phyloP scores from a whole-genome alignment of 2,797 vertebrate species.

The Ficedula albicollis region DNA sequence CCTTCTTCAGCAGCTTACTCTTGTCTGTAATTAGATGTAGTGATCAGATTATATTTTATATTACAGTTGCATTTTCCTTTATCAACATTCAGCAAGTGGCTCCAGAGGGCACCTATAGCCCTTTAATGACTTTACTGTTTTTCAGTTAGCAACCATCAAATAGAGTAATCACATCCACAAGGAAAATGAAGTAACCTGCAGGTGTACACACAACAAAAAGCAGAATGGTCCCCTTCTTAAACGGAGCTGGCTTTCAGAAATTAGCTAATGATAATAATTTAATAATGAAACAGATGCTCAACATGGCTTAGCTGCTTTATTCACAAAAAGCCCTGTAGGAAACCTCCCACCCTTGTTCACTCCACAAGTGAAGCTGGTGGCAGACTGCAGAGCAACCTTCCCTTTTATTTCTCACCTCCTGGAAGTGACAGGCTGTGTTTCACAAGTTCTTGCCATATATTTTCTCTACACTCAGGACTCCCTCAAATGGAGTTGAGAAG shows the following conservation, averaged over 20 bases:
- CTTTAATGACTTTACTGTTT: slow-evolving; percentile 32
- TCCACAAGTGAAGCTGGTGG: background rate
- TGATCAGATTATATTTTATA: slow-evolving; percentile 48
- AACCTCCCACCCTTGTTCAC: background rate
- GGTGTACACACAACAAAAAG: background rate
- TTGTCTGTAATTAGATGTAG: slow-evolving; percentile 51
- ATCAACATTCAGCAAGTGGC: slow-evolving; percentile 14
- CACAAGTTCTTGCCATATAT: background rate
- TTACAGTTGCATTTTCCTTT: slow-evolving; percentile 26
- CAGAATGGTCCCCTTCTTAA: background rate
- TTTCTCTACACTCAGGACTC: background rate
- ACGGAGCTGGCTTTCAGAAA: slow-evolving; percentile 38
- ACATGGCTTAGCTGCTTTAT: background rate
- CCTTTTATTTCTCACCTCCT: slow-evolving; percentile 16
- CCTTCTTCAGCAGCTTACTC: slow-evolving; percentile 28
- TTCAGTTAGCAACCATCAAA: slow-evolving; percentile 3
- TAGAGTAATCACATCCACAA: background rate
- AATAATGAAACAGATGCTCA: slow-evolving; percentile 61
- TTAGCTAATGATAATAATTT: slow-evolving; percentile 34
- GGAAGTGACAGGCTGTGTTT: background rate
- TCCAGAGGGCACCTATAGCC: slow-evolving; percentile 23
- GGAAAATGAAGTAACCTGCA: slow-evolving; percentile 18
- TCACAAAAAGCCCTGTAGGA: background rate
- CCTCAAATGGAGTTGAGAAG: background rate
- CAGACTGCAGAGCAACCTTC: background rate